Conservation (phyloP, 2,113 vertebrate species). For the Isichthys henryi region DNA sequence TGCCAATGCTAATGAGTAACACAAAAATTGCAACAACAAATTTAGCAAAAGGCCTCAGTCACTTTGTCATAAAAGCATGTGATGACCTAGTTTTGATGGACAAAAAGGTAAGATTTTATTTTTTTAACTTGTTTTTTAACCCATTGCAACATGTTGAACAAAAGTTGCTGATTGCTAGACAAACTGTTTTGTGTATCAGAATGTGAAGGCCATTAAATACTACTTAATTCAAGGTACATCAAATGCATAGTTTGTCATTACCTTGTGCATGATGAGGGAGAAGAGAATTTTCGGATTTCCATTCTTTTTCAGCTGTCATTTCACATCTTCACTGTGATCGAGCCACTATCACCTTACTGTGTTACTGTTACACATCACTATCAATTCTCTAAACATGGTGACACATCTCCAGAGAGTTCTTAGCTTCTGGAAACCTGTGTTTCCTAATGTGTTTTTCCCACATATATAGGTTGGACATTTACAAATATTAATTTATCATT, state of each 20-base stretch:
- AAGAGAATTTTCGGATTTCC: no score
- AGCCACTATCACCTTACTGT: background rate
- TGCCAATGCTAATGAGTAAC: constrained; percentile 9
- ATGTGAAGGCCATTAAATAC: background rate
- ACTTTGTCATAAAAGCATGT: background rate
- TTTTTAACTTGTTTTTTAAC: background rate
- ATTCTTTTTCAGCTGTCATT: background rate
- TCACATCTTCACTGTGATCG: background rate
- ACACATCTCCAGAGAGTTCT: background rate
- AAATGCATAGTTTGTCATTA: background rate
- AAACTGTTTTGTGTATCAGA: background rate
- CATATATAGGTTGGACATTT: background rate
- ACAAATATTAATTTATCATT: background rate
- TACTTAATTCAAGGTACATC: background rate
- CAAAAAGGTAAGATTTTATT: background rate
- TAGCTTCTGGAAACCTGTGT: background rate
- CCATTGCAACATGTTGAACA: background rate
- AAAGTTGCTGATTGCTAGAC: background rate
- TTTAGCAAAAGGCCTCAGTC: constrained; percentile 3
- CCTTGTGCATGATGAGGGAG: background rate
- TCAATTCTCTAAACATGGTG: background rate
- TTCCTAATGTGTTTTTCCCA: background rate
- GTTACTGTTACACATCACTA: background rate
- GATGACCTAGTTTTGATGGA: constrained; percentile 1
- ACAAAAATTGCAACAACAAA: constrained; percentile 3